Base-by-base conservation (phyloP, 2,888 invertebrate species). In the Eristalis intricaria region DNA sequence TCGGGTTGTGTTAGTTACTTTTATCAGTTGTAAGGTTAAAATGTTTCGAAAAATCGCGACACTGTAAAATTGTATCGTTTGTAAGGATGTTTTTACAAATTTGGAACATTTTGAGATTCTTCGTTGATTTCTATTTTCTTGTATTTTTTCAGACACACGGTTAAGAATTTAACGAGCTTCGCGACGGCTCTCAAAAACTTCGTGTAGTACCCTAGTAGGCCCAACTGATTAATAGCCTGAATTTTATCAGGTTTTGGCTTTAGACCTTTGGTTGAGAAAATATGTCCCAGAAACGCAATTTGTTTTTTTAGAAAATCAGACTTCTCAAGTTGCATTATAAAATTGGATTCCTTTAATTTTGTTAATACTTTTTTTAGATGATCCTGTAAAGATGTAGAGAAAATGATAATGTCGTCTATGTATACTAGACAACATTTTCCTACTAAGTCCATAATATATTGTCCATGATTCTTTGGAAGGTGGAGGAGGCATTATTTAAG, bases 11-110 rank as follows among this genome's bases (percentile, higher is more conserved):
- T 23, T 69, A 65, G 22, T 89, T 85, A 8, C 89, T 88, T 0
- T 91, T 91, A 69, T 91, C 91, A 3, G 90, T 91, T 7, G 90
- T 90, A 11, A 91, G 29, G 8, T 85, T 70, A 65, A 91, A 91
- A 7, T 87, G 83, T 84, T 90, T 85, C 0, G 80, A 68, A 65
- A 92, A 92, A 69, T 92, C 91, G 4, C 91, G 91, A 58, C 91
- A 92, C 75, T 91, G 89, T 23, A 93, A 69, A 11, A 92, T 89
- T 0, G 91, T 91, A 43, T 90, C 89, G 58, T 74, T 66, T 74
- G 71, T 15, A 73, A 76, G 43, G 83, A 80, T 58, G 81, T 68
- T 22, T 88, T 79, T 69, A 70, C 43, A 22, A 38, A 86, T 13
- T 64, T 63, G 4, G 35, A 74, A 74, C 8, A 64, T 70, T 60